phyloP scores from a whole-genome alignment of 92 coral and sea anemone species.

The Ricordea florida region DNA sequence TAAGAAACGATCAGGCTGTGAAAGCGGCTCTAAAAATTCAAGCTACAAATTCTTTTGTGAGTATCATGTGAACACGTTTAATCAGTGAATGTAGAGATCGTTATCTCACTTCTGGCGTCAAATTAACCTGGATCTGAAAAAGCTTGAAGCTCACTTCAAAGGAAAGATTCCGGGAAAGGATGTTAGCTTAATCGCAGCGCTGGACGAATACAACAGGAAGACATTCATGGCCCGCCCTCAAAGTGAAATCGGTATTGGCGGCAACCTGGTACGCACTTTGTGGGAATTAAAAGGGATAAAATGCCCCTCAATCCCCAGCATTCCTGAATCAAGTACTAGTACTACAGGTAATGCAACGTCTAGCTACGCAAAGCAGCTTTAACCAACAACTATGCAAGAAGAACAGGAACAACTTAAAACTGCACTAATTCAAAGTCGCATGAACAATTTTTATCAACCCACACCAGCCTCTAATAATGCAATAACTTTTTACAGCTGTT shows the following conservation, averaged over 20 bases:
- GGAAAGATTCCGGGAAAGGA: constrained; percentile 8
- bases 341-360: background rate
- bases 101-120: constrained; percentile 20
- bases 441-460: background rate
- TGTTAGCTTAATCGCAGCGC: background rate
- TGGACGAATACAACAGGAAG: constrained; percentile 10
- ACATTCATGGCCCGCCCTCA: background rate
- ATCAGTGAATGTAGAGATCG: constrained; percentile 20
- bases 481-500: background rate
- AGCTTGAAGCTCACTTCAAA: constrained; percentile 26
- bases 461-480: background rate
- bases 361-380: background rate
- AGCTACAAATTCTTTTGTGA: constrained; percentile 10
- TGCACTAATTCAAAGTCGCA: constrained; percentile 1
- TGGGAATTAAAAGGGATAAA: constrained; percentile 33
- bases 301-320: constrained; percentile 6
- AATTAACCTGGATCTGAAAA: constrained; percentile 32
- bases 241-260: constrained; percentile 10
- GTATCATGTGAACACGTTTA: background rate
- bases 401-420: constrained; percentile 3
- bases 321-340: constrained; percentile 5
- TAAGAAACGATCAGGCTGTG: background rate
- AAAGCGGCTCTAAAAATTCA: constrained; percentile 22
- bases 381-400: background rate
- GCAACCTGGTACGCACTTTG: constrained; percentile 31